Evolutionary conservation across 2,797 vertebrate species (phyloP).

Genomic region (Tarsius wallacei): DNA sequence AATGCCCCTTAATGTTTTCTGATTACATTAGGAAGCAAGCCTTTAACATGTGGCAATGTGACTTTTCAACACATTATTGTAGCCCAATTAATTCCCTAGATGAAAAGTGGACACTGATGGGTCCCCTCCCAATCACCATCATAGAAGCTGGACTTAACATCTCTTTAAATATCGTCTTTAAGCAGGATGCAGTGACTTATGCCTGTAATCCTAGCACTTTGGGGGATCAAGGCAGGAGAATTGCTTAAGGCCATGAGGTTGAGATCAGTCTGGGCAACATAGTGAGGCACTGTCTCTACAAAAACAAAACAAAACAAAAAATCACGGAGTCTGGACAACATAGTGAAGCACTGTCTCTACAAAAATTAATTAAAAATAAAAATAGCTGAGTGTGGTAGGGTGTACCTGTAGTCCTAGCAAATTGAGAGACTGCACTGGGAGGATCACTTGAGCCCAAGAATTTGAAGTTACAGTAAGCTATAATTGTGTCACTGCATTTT

Average conservation of each 20-base stretch:
- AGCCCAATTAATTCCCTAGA: background rate
- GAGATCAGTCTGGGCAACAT: background rate
- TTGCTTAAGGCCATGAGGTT: background rate
- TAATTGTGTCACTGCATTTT: background rate
- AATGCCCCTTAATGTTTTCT: background rate
- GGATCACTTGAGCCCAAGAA: background rate
- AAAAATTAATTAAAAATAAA: background rate
- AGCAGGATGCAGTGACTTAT: background rate
- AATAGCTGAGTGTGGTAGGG: background rate
- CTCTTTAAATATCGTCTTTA: conserved; percentile 50
- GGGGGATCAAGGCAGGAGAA: background rate
- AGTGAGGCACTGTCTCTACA: background rate
- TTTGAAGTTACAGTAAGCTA: background rate
- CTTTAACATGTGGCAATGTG: background rate
- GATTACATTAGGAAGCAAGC: conserved; percentile 39
- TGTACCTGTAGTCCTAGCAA: background rate
- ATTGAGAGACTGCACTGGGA: background rate
- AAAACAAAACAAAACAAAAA: background rate
- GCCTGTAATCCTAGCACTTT: background rate
- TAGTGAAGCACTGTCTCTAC: background rate
- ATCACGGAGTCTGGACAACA: background rate
- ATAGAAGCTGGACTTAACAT: background rate
- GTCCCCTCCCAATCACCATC: background rate
- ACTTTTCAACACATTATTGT: conserved; percentile 1
- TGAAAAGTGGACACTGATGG: background rate